Evolutionary conservation across 2,797 vertebrate species (phyloP).

Genomic region (Xyrichtys novacula): DNA sequence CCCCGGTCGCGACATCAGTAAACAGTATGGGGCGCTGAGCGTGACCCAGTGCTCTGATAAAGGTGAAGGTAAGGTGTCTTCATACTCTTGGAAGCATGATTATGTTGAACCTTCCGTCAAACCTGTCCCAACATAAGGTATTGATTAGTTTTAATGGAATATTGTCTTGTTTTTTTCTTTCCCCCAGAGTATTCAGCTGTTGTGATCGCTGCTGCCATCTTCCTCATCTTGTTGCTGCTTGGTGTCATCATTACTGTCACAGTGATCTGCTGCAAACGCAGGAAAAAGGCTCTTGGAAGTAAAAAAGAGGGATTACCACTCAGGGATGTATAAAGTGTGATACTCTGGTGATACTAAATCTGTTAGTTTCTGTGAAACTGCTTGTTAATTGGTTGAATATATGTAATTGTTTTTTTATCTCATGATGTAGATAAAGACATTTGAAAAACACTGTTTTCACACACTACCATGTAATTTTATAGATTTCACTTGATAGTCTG

Average conservation of each 20-base stretch:
- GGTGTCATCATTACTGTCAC: slow-evolving; percentile 69
- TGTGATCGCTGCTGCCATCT: slow-evolving; percentile 78
- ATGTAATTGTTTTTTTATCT: slow-evolving; percentile 25
- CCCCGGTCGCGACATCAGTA: slow-evolving; percentile 66
- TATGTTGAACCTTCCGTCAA: background rate
- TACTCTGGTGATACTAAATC: slow-evolving; percentile 41
- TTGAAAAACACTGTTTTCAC: slow-evolving; percentile 28
- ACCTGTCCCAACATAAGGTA: no score
- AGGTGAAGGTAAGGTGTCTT: slow-evolving; percentile 69
- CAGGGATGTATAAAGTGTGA: slow-evolving; percentile 1
- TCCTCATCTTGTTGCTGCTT: slow-evolving; percentile 75
- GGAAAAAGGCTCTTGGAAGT: slow-evolving; percentile 39
- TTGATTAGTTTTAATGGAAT: background rate
- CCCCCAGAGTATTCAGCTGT: slow-evolving; percentile 83
- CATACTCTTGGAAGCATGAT: background rate
- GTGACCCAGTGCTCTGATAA: slow-evolving; percentile 63
- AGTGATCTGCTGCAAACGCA: slow-evolving; percentile 83
- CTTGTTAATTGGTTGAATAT: slow-evolving; percentile 38
- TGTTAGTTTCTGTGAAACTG: slow-evolving; percentile 91
- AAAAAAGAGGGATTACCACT: slow-evolving; percentile 76
- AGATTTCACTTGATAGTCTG: slow-evolving; percentile 31
- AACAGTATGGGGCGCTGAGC: slow-evolving; percentile 85
- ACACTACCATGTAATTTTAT: slow-evolving; percentile 48
- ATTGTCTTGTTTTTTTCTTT: slow-evolving; percentile 6
- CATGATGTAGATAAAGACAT: slow-evolving; percentile 34